phyloP scores from a whole-genome alignment of 2,797 vertebrate genomes.

The Rachycentron canadum region DNA sequence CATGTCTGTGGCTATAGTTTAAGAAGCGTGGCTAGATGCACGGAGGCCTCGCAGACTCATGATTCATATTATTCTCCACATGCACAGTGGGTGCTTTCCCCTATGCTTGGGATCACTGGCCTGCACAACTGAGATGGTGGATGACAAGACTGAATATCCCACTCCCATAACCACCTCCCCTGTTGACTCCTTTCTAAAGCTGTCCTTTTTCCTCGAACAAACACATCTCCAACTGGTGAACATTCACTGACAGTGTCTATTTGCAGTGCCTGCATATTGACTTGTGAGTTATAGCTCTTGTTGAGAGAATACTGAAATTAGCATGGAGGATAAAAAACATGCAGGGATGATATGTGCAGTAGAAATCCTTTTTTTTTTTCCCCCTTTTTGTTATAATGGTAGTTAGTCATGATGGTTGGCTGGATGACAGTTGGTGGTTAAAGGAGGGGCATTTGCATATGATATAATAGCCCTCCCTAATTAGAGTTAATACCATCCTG shows the following conservation, averaged over 20 bases:
- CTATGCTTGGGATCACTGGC: slow-evolving; percentile 56
- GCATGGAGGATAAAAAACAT: slow-evolving; percentile 54
- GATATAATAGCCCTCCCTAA: slow-evolving; percentile 81
- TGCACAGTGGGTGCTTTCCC: slow-evolving; percentile 51
- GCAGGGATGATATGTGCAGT: slow-evolving; percentile 46
- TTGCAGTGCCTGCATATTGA: slow-evolving; percentile 47
- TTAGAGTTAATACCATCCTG: slow-evolving; percentile 81
- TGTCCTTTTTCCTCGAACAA: slow-evolving; percentile 63
- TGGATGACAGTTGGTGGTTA: slow-evolving; percentile 36
- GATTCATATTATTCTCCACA: slow-evolving; percentile 67
- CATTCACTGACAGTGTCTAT: slow-evolving; percentile 45
- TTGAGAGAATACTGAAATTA: slow-evolving; percentile 36
- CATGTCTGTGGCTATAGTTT: slow-evolving; percentile 58
- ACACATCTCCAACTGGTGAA: slow-evolving; percentile 53
- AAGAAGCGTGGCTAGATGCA: slow-evolving; percentile 48
- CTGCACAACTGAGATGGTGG: slow-evolving; percentile 61
- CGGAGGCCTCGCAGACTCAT: slow-evolving; percentile 53
- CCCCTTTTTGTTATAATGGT: slow-evolving; percentile 50
- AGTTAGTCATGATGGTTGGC: slow-evolving; percentile 47
- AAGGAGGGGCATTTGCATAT: slow-evolving; percentile 66
- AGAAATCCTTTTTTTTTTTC: slow-evolving; percentile 46
- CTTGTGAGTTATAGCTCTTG: slow-evolving; percentile 40
- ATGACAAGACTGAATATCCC: slow-evolving; percentile 71
- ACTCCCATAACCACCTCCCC: slow-evolving; percentile 36
- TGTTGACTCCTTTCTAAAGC: slow-evolving; percentile 55